Percentiles rank a stretch among this genome's conserved stretches.
These are phyloP conservation scores for Schizothorax lantsangensis DNA, from an alignment of 2,797 vertebrate genomes.

Conservation along the genomic window DNA sequence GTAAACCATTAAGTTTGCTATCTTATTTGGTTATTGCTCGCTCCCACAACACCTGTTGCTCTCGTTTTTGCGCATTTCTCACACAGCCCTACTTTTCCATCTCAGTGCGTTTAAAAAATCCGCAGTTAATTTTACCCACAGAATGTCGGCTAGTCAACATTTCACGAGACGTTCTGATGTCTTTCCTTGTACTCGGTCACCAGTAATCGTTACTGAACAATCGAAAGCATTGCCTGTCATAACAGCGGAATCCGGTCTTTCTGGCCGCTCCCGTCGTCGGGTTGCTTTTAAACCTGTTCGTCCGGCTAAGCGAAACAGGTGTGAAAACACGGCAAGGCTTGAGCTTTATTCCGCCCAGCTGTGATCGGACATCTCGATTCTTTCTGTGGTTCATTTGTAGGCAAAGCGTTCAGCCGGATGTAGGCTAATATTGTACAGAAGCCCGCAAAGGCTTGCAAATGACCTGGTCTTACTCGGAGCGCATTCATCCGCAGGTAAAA, in stretches of 20 bases:
- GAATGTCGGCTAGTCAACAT: constrained; percentile 8
- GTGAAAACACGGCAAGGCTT: constrained; percentile 17
- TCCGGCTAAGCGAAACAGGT: constrained; percentile 35
- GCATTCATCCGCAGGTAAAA: constrained; percentile 28
- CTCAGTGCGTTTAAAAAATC: not conserved
- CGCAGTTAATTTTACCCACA: not conserved
- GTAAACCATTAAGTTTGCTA: not conserved
- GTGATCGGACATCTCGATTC: constrained; percentile 15
- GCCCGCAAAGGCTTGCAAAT: constrained; percentile 43
- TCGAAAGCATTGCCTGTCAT: constrained; percentile 53
- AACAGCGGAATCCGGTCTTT: constrained; percentile 70
- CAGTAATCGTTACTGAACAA: not conserved
- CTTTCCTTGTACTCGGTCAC: not conserved
- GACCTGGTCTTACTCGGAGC: constrained; percentile 20
- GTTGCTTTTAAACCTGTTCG: constrained; percentile 58
- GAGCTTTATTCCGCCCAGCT: constrained; percentile 9
- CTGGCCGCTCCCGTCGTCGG: constrained; percentile 63
- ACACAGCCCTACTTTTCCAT: not conserved
- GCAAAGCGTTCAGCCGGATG: constrained; percentile 24
- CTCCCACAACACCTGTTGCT: constrained; percentile 52
- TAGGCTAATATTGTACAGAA: constrained; percentile 13
- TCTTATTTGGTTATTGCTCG: not conserved
- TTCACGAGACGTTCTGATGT: not conserved
- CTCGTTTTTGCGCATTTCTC: constrained; percentile 20
- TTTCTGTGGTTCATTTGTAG: constrained; percentile 55